Base-by-base conservation (phyloP, 2,113 vertebrate genomes). In the Nematolebias whitei region DNA sequence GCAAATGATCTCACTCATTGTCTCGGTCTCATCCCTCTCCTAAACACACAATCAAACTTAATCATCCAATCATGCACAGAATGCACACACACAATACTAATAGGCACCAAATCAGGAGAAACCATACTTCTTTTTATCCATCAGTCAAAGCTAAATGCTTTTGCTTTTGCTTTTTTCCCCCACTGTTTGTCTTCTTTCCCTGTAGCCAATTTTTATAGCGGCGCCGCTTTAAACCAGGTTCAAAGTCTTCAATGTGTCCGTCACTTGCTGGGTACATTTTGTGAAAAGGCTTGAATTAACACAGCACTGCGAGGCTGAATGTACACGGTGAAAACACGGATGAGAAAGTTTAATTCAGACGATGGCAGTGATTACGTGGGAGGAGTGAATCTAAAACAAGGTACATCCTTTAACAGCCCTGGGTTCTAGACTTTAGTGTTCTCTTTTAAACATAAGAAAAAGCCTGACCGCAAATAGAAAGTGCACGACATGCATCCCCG, bases 31-130 rank as follows among this genome's bases (percentile, higher is more conserved):
- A 4, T 56, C 24, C 71, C 13, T 54, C 15, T 20, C 26, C 2
- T 39, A 10, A 58, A 56, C 50, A 23, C 23, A 68, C 61, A 78
- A 74, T 83, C 72, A 79, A 50, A 83, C 70, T 20, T 70, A 83
- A 79, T 83, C 85, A 80, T 67, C 61, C 76, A 80, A 76, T 87
- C 84, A 79, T 65, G 75, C 76, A 68, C 58, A 49, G 53, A 72
- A 67, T 16, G 35, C 75, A 61, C 68, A 65, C 59, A 64, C 9
- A 72, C 44, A 63, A 59, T 53, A 57, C 71, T 45, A 84, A 83
- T 63, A 79, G 68, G 71, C 69, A 67, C 12, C 68, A 64, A 69
- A 84, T 83, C 67, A 85, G 67, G 51, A 63, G 49, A 71, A 72
- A 73, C 80, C 57, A 78, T 85, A 59, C 50, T 53, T 74, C 7